Base-by-base conservation (phyloP, 2,113 vertebrate genomes). In the Platycercus adscitus region DNA sequence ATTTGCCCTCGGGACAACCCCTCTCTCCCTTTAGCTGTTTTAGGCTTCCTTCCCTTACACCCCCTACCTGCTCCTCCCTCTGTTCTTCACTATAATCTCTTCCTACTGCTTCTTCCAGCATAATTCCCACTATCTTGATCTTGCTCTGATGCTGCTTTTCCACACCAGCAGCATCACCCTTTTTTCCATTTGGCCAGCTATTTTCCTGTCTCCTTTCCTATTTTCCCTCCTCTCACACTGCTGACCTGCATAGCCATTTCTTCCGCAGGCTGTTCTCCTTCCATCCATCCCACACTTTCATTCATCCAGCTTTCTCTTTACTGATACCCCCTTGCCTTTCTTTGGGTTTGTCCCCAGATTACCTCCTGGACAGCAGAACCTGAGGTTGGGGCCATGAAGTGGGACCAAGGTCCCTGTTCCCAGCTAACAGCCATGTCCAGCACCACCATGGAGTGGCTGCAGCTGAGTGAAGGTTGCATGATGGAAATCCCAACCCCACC, bases 41-140 rank as follows among this genome's bases (percentile, higher is more conserved):
- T 35, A 18, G 33, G 12, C 19, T 94, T 39, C 60, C 28, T 84
- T 76, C 17, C 7, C 14, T 86, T 37, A 47, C 8, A 29, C 0
- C 2, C 11, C 2, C 8, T 8, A 39, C 4, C 7, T 26, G 17
- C 13, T 81, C 33, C 50, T 66, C 50, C 21, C 37, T 64, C 18
- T 47, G 1, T 37, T 93, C 63, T 80, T 76, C n/a, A n/a, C 37
- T 12, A 9, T 43, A 58, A 69, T 33, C 11, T 66, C 29, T 77
- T 79, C 35, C 53, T 72, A 13, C 33, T 82, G 35, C 88, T 75
- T 78, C 47, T 70, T 79, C 49, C 7, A 5, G 50, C 9, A 3
- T 24, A 41, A 41, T 68, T 91, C 9, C 39, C 39, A 60, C 23
- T 9, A 3, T 28, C 26, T 52, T 0, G 0, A 20, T 28, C 6